These are phyloP conservation scores for Pipistrellus pipistrellus DNA, from an alignment of 2,797 vertebrate genomes.

Conservation along the genomic window DNA sequence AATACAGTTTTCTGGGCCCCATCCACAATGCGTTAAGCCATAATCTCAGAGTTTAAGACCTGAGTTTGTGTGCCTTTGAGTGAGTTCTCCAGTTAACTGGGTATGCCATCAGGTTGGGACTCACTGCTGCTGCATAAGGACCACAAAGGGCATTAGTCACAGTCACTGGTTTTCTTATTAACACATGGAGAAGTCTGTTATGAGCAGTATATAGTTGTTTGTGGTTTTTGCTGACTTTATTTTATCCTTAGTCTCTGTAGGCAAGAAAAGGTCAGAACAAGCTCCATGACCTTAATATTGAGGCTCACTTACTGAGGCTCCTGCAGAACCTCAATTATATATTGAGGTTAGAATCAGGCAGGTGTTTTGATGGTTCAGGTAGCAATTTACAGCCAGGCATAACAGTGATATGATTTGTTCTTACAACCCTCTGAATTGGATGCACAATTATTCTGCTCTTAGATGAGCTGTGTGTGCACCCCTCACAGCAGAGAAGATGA, in stretches of 20 bases:
- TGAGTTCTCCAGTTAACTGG: not conserved
- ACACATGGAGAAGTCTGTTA: not conserved
- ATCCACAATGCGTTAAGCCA: not conserved
- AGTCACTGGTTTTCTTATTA: not conserved
- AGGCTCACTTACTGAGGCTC: not conserved
- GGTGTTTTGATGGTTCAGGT: not conserved
- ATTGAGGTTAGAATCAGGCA: not conserved
- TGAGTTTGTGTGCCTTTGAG: not conserved
- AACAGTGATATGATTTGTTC: conserved; percentile 17
- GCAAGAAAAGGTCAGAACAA: not conserved
- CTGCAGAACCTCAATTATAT: not conserved
- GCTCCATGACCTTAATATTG: not conserved
- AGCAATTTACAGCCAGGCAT: not conserved
- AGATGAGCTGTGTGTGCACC: not conserved
- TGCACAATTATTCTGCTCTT: not conserved
- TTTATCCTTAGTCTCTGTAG: not conserved
- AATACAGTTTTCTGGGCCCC: not conserved
- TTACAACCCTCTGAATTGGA: not conserved
- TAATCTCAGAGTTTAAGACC: not conserved
- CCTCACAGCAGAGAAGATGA: not conserved
- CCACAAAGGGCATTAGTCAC: not conserved
- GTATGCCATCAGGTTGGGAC: not conserved
- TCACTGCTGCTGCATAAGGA: not conserved
- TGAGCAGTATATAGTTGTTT: not conserved
- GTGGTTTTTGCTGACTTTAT: not conserved